A percentile compares a stretch with the other conserved stretches of the same genome.
These are phyloP conservation scores for Todiramphus chloris DNA, from an alignment of 2,113 vertebrate genomes.

Conservation along the genomic window DNA sequence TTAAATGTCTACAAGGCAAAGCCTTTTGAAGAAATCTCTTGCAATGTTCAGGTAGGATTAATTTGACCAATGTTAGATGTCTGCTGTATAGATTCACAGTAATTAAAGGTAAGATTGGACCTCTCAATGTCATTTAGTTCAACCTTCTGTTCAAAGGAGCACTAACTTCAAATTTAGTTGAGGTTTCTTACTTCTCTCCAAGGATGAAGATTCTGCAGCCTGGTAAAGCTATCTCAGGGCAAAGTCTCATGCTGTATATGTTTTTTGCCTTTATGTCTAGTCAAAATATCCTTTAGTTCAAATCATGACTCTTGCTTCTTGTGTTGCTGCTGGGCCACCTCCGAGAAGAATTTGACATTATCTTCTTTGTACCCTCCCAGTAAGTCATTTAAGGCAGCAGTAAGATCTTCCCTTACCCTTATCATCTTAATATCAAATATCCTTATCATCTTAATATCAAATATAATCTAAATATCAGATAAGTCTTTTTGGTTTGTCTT, in stretches of 20 bases:
- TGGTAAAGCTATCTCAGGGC: neutral
- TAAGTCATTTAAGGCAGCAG: neutral
- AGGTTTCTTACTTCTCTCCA: neutral
- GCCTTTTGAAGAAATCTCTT: neutral
- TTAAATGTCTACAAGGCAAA: neutral
- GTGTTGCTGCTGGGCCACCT: neutral
- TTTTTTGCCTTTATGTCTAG: neutral
- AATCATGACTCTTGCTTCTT: neutral
- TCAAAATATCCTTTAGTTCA: neutral
- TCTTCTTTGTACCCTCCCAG: neutral
- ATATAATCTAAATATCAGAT: neutral
- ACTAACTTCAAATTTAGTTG: neutral
- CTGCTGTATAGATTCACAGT: neutral
- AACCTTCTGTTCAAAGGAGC: neutral
- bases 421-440: neutral
- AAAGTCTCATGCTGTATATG: neutral
- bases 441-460: no score
- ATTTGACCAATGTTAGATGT: neutral
- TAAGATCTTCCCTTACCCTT: neutral
- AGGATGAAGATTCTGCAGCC: neutral
- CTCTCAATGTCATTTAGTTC: neutral
- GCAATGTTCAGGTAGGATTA: neutral
- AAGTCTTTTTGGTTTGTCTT: neutral
- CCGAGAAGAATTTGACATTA: neutral
- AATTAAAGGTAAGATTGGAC: neutral